Evolutionary conservation across 2,888 invertebrate genomes (phyloP), one percentile per base, ranked within the genome.

Genomic region (Eulithis prunata): DNA sequence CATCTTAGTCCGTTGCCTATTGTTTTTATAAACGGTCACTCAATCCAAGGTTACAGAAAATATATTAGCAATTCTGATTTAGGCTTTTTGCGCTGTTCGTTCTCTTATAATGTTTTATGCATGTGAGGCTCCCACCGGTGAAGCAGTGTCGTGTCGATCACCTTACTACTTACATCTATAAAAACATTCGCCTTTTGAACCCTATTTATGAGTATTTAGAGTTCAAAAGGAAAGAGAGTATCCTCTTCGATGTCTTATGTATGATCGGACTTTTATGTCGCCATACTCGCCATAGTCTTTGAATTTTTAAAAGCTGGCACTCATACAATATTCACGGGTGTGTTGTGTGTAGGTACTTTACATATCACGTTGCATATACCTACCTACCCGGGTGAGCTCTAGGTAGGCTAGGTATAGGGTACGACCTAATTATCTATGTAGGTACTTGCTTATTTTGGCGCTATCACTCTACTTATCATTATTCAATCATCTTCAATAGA

Each of bases 41-140:
- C 76, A 81, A 81, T 76, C 85, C 90, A 91, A 91, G 91, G 91
- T 91, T 91, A 89, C 83, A 78, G 82, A 83, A 83, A 82, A 84
- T 74, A 81, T 75, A 87, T 91, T 88, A 85, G 84, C 85, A 89
- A 83, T 87, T 83, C 79, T 85, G 85, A 91, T 91, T 78, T 78
- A 71, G 73, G 80, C 80, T 87, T 90, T 91, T 89, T 89, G 89
- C 89, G 84, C 77, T 80, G n/a, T 82, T 78, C 77, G 79, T 76
- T 73, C 64, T 74, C 64, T 68, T 43, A 64, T 52, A 59, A 89
- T 91, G 88, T 89, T 83, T 90, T 77, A 91, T 77, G 88, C 90
- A 91, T 89, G 74, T 77, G 86, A 76, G 86, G 81, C 83, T 83
- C 84, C 71, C 75, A 76, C 75, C 80, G 77, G 82, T 78, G 78